Evolutionary conservation across 2,888 invertebrate species (phyloP).

Genomic region (Drosophila stalkeri): DNA sequence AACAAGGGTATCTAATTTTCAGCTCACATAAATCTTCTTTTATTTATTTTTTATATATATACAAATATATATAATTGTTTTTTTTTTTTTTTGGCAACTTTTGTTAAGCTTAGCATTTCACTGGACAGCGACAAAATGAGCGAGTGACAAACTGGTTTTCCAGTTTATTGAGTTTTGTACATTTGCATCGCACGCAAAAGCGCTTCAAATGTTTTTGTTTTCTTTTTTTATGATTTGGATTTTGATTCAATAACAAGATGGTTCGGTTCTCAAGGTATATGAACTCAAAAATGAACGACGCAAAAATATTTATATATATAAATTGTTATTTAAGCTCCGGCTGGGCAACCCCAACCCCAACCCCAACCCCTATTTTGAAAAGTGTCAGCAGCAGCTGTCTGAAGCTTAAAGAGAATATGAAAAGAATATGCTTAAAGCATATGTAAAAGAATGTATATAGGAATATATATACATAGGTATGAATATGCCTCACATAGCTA

Average conservation of each 20-base stretch:
- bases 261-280: slow-evolving; percentile 65
- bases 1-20: slow-evolving; percentile 16
- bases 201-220: slow-evolving; percentile 43
- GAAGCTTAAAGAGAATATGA: slow-evolving; percentile 30
- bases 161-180: slow-evolving; percentile 64
- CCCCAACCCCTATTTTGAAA: slow-evolving; percentile 39
- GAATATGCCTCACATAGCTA: slow-evolving; percentile 5
- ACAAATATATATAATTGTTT: background rate
- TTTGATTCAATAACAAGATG: slow-evolving; percentile 59
- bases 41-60: background rate
- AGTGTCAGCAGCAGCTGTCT: slow-evolving; percentile 47
- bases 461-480: background rate
- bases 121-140: slow-evolving; percentile 37
- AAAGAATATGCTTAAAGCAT: background rate
- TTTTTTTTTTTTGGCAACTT: slow-evolving; percentile 36
- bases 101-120: slow-evolving; percentile 54
- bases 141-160: slow-evolving; percentile 70
- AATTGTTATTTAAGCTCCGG: slow-evolving; percentile 1
- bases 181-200: slow-evolving; percentile 67
- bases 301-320: slow-evolving; percentile 27
- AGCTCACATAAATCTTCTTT: background rate
- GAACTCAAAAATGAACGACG: slow-evolving; percentile 59
- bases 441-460: slow-evolving; percentile 1
- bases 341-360: slow-evolving; percentile 18
- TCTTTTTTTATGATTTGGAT: slow-evolving; percentile 32